Evolutionary conservation across 92 coral and sea anemone species (phyloP), one percentile per base, ranked within the genome.

Genomic region (Zoanthus sociatus): DNA sequence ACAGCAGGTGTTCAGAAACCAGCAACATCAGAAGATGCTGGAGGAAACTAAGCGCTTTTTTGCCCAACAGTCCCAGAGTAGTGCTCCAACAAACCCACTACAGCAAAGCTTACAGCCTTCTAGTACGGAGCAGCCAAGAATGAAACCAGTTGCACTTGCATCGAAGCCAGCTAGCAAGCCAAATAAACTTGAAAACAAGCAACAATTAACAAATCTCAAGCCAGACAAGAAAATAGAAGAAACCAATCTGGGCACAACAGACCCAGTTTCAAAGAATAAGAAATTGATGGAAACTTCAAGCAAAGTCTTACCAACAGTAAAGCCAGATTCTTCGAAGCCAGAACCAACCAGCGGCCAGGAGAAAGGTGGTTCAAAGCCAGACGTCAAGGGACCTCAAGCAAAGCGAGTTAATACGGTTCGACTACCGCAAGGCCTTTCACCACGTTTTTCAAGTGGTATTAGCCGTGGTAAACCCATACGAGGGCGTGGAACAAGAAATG

Each of bases 21-120:
- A 93, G 85, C 98, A 97, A 74, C 98, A 91, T 67, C 98, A 97
- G 77, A 93, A 92, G 83, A 97, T 97, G 99, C 33, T 97, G 88
- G 93, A 91, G 78, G 92, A 92, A 84, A 95, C 98, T 15, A 92
- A 92, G 72, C 72, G 79, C 88, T 95, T 93, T 92, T 95, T 95
- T 81, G 95, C 95, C 31, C 81, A 66, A 78, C 94, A 91, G 77
- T 47, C 89, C 8, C 58, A 91, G 55, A 86, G 87, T 56, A 68
- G 60, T 75, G 46, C 74, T 45, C 72, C 86, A 70, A 18, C 78
- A 66, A 66, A 47, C 26, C 74, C 31, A 4, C 84, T 18, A 20
- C 85, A 81, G 26, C 85, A 50, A 46, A 66, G 85, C 63, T 1
- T 50, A 63, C 85, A 64, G 58, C 75, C 53, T n/a, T 33, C 85